Evolutionary conservation across 2,797 vertebrate genomes (phyloP).

Genomic region (Acanthiza pusilla): DNA sequence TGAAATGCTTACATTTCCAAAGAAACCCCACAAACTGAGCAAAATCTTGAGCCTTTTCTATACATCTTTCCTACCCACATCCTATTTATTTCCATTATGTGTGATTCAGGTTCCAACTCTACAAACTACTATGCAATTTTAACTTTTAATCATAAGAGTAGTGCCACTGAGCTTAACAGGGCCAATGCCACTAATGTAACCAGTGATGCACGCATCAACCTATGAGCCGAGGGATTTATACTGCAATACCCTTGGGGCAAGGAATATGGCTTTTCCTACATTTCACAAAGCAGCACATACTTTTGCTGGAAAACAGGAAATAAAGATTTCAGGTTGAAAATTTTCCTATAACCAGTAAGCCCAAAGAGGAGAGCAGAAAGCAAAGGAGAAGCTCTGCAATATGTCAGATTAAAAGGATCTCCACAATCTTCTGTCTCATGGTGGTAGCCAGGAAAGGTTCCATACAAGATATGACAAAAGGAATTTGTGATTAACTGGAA

Average conservation of each 20-base stretch:
- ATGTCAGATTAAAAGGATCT: not conserved
- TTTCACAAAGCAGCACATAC: not conserved
- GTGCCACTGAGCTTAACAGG: not conserved
- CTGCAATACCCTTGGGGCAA: not conserved
- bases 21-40: not conserved
- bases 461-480: not conserved
- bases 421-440: not conserved
- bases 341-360: not conserved
- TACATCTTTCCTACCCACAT: not conserved
- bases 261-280: not conserved
- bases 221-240: not conserved
- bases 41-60: not conserved
- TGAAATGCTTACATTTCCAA: not conserved
- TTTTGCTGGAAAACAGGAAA: constrained; percentile 16
- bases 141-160: not conserved
- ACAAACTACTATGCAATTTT: not conserved
- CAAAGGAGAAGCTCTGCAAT: not conserved
- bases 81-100: not conserved
- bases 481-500: not conserved
- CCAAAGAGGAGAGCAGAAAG: not conserved
- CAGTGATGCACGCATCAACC: not conserved
- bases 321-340: not conserved
- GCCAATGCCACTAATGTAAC: fast-evolving
- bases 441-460: not conserved
- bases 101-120: not conserved